Conservation (phyloP, 2,113 vertebrate genomes). For the Ramphastos sulfuratus region DNA sequence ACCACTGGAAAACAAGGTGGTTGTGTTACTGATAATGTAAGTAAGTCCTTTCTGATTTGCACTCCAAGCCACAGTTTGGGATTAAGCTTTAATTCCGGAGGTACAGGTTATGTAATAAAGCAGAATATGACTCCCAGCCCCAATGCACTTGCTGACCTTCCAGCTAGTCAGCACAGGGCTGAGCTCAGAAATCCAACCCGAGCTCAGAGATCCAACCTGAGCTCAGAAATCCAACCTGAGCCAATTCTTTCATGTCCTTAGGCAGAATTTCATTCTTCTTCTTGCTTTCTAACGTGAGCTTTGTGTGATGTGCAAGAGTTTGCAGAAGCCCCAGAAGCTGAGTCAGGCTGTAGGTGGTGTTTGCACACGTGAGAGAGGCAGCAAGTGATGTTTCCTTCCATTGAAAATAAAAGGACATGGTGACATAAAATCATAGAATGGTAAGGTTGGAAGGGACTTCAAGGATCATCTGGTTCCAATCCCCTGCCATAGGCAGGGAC, state of each 20-base stretch:
- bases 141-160: not conserved
- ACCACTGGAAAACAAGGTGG: not conserved
- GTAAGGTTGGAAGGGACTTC: too few relatives aligned
- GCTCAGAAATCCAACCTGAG: not conserved
- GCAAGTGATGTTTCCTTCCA: not conserved
- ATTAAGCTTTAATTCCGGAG: slow-evolving; percentile 62
- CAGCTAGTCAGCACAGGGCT: not conserved
- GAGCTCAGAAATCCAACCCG: not conserved
- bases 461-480: too few relatives aligned
- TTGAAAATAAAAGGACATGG: slow-evolving; percentile 40
- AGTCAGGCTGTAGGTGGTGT: not conserved
- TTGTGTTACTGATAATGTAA: not conserved
- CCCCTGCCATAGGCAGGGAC: too few relatives aligned
- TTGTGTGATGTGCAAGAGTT: not conserved
- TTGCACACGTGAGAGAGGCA: not conserved
- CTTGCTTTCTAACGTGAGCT: not conserved
- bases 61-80: not conserved
- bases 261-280: not conserved
- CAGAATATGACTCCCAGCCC: not conserved
- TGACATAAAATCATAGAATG: not conserved
- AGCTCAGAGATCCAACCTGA: not conserved
- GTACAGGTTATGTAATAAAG: not conserved
- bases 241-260: not conserved
- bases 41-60: not conserved
- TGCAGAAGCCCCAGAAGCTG: not conserved